A percentile compares a stretch with the other conserved stretches of the same genome.
Evolutionary conservation across 2,797 vertebrate genomes (phyloP).

Genomic region (Melopsittacus undulatus): DNA sequence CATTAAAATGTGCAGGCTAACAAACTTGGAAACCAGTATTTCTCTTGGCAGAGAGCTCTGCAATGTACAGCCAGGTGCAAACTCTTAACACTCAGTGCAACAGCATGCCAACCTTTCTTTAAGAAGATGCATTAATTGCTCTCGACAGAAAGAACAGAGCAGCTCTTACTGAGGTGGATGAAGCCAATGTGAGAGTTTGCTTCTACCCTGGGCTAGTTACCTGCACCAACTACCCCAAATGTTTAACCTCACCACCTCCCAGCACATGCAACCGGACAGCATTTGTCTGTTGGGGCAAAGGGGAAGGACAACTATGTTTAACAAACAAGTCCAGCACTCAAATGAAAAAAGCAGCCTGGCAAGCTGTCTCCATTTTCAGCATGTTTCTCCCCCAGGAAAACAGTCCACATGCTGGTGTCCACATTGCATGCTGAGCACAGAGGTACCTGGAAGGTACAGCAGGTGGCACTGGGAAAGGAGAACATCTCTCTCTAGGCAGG

Average conservation of each 20-base stretch:
- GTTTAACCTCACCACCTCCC: background rate
- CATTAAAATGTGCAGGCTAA: slow-evolving; percentile 9
- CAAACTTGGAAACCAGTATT: slow-evolving; percentile 20
- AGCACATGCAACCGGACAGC: background rate
- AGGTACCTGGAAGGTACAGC: background rate
- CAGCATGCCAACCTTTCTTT: slow-evolving; percentile 21
- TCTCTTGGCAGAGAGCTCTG: slow-evolving; percentile 39
- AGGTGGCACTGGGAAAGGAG: background rate
- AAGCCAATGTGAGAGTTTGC: background rate
- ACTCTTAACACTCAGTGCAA: background rate
- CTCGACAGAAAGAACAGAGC: background rate
- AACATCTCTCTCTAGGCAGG: background rate
- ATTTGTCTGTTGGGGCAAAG: background rate
- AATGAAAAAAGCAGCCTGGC: background rate
- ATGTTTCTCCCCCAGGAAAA: background rate
- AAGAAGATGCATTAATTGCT: background rate
- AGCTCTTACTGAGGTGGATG: background rate
- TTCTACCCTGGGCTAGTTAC: background rate
- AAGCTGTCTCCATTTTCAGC: background rate
- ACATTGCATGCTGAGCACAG: background rate
- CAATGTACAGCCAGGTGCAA: slow-evolving; percentile 31
- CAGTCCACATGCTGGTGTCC: background rate
- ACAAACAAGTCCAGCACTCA: background rate
- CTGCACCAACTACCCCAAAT: background rate
- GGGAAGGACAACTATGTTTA: background rate